A percentile compares a stretch with the other conserved stretches of the same genome.
Conservation (phyloP, 92 coral and sea anemone genomes). For the Phymanthus crucifer region DNA sequence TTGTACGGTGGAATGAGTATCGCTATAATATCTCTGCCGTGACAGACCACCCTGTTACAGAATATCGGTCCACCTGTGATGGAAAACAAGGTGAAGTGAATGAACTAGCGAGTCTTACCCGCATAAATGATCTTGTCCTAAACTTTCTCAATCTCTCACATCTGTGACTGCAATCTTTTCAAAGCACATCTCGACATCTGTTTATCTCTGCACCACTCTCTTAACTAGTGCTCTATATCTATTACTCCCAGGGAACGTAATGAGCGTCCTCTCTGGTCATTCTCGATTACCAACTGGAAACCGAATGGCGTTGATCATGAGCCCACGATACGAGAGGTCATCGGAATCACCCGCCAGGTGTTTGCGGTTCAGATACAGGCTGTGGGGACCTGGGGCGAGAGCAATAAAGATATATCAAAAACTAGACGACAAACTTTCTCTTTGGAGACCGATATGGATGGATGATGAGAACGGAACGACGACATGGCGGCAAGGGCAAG, state of each 20-base stretch:
- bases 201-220: too few species aligned
- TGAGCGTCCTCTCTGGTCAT: slow-evolving; percentile 11
- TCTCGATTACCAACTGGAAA: neutral
- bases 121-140: too few species aligned
- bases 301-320: slow-evolving; percentile 19
- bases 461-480: slow-evolving; percentile 15
- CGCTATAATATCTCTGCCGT: neutral
- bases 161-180: too few species aligned
- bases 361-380: slow-evolving; percentile 50
- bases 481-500: slow-evolving; percentile 62
- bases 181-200: too few species aligned
- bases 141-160: too few species aligned
- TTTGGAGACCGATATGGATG: slow-evolving; percentile 50
- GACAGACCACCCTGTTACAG: slow-evolving; percentile 4
- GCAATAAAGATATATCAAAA: slow-evolving; percentile 45
- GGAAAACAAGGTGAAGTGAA: slow-evolving; percentile 26
- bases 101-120: too few species aligned
- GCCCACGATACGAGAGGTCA: slow-evolving; percentile 49
- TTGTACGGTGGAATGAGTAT: slow-evolving; percentile 32
- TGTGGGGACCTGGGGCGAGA: slow-evolving; percentile 52
- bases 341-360: slow-evolving; percentile 51
- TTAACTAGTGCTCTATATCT: neutral
- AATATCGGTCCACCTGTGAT: slow-evolving; percentile 22
- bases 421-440: slow-evolving; percentile 17
- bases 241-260: slow-evolving; percentile 14